Percentiles rank a stretch among this genome's conserved stretches.
phyloP scores from a whole-genome alignment of 53 echinoderm and acorn worm genomes.

The Echinometra lucunter region DNA sequence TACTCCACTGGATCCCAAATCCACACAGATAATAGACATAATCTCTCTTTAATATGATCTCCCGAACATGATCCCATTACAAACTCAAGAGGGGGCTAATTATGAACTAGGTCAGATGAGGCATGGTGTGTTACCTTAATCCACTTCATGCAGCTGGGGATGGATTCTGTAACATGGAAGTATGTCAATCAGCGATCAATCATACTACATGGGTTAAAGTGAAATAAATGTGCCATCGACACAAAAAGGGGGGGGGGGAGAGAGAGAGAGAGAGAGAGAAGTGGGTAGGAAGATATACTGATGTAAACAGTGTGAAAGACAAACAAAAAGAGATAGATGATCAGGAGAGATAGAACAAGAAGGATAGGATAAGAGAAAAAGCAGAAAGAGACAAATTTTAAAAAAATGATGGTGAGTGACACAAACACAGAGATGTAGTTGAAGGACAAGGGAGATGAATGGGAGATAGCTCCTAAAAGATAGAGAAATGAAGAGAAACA shows the following conservation, averaged over 20 bases:
- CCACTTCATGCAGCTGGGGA: neutral
- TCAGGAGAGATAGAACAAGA: neutral
- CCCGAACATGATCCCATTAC: conserved; percentile 51
- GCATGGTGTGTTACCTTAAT: conserved; percentile 39
- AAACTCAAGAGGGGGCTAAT: conserved; percentile 62
- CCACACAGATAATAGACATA: conserved; percentile 21
- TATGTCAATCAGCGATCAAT: conserved; percentile 3
- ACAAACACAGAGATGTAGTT: neutral
- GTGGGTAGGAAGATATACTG: too few species aligned
- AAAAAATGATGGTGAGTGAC: too few species aligned
- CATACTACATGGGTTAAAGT: neutral
- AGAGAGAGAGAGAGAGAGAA: neutral
- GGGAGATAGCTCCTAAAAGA: too few species aligned
- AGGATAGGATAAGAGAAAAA: neutral
- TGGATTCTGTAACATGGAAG: neutral
- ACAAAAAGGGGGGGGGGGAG: neutral
- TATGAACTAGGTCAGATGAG: conserved; percentile 36
- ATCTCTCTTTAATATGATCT: conserved; percentile 34
- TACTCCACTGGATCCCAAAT: conserved; percentile 3
- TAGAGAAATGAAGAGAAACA: neutral
- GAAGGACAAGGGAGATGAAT: neutral
- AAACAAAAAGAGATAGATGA: neutral
- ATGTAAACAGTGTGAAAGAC: too few species aligned
- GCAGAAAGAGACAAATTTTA: neutral
- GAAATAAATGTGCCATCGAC: neutral